Evolutionary conservation across 1,140 invertebrate genomes (phyloP).

Genomic region (Babylonia areolata): DNA sequence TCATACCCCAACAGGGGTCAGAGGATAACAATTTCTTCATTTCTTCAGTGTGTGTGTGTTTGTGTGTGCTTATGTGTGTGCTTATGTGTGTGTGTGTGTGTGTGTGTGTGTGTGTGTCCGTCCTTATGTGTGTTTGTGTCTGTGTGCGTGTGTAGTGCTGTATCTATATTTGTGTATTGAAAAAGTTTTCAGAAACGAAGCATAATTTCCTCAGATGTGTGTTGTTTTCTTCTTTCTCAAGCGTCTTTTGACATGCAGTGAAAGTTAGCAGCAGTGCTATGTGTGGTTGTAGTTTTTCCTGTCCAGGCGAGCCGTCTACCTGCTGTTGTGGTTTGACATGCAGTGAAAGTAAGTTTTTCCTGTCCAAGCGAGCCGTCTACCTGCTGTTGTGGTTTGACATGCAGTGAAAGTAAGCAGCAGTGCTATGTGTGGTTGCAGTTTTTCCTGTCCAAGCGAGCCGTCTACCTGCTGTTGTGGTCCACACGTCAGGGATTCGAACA

Average conservation of each 20-base stretch:
- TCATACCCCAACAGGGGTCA: too few relatives aligned
- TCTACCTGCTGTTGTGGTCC: constrained; percentile 73
- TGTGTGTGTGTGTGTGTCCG: background rate
- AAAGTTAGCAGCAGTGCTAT: background rate
- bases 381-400: constrained; percentile 72
- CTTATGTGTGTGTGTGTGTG: too few relatives aligned
- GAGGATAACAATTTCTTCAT: too few relatives aligned
- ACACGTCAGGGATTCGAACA: constrained; percentile 72
- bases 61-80: too few relatives aligned
- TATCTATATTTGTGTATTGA: background rate
- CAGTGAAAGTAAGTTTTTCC: constrained; percentile 72
- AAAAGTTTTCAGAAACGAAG: too few relatives aligned
- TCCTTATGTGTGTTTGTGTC: background rate
- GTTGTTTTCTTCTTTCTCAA: too few relatives aligned
- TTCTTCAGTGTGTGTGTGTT: too few relatives aligned
- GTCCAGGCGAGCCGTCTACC: constrained; percentile 71
- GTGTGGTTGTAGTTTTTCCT: constrained; percentile 70
- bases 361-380: constrained; percentile 72
- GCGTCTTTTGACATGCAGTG: too few relatives aligned
- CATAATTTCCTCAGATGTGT: too few relatives aligned
- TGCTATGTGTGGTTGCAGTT: constrained; percentile 60
- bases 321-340: constrained; percentile 73
- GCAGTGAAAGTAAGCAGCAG: too few relatives aligned
- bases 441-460: constrained; percentile 72
- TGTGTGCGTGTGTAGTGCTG: background rate